Percentiles rank a stretch among this genome's conserved stretches.
Conservation (phyloP, 2,888 invertebrate genomes). For the Drosophila quasianomalipes region DNA sequence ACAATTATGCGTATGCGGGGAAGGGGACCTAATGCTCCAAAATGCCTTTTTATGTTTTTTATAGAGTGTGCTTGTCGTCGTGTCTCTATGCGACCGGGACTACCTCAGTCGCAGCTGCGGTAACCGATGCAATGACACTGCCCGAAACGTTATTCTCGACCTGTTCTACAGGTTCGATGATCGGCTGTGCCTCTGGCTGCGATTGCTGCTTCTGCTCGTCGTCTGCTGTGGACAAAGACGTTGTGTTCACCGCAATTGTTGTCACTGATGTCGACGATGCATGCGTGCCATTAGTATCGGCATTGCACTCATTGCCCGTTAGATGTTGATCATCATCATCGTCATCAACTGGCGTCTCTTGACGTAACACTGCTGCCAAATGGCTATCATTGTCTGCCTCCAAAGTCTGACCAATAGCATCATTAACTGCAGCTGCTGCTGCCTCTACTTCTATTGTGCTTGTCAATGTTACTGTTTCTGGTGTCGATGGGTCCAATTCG, state of each 20-base stretch:
- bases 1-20: constrained; percentile 42
- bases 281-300: constrained; percentile 64
- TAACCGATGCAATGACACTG: constrained; percentile 69
- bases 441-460: constrained; percentile 30
- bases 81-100: constrained; percentile 68
- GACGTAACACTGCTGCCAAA: constrained; percentile 73
- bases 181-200: constrained; percentile 41
- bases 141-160: constrained; percentile 78
- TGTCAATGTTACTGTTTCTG: constrained; percentile 31
- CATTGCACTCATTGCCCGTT: constrained; percentile 42
- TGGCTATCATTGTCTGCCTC: constrained; percentile 69
- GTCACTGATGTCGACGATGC: constrained; percentile 64
- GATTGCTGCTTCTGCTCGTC: constrained; percentile 31
- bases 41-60: constrained; percentile 35
- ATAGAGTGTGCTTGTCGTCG: constrained; percentile 29
- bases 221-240: constrained; percentile 33
- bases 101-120: constrained; percentile 49
- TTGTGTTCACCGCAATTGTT: constrained; percentile 66
- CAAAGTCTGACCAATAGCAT: constrained; percentile 38
- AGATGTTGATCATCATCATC: constrained; percentile 51
- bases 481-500: constrained; percentile 54
- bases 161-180: constrained; percentile 81
- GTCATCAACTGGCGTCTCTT: constrained; percentile 81
- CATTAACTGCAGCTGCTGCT: constrained; percentile 26
- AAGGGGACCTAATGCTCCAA: constrained; percentile 40